phyloP scores from a whole-genome alignment of 1,140 invertebrate genomes.

The Papilio polytes region DNA sequence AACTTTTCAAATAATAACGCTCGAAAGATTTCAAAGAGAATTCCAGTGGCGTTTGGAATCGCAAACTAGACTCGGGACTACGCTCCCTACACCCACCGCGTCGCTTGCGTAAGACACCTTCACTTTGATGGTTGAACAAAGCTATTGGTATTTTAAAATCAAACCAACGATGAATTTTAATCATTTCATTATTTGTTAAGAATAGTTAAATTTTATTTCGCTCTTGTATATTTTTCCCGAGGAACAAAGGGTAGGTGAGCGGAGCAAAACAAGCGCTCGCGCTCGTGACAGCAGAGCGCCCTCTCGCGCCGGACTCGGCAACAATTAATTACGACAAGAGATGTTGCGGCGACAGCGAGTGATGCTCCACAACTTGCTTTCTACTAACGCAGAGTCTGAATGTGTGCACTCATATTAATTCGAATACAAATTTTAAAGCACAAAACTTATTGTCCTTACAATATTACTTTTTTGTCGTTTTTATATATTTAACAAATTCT shows the following conservation, averaged over 20 bases:
- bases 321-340: conserved; percentile 35
- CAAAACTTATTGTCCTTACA: background rate
- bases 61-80: background rate
- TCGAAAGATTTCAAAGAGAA: background rate
- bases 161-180: too few relatives aligned
- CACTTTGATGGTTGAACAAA: background rate
- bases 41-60: background rate
- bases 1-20: background rate
- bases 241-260: conserved; percentile 13
- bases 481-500: too few relatives aligned
- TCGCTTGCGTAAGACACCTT: background rate
- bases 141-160: too few relatives aligned
- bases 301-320: conserved; percentile 11
- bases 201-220: background rate
- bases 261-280: background rate
- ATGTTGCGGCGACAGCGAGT: conserved; percentile 10
- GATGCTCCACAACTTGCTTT: background rate
- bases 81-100: background rate
- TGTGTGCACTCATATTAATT: background rate
- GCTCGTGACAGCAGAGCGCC: conserved; percentile 1
- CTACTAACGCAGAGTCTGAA: background rate
- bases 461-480: background rate
- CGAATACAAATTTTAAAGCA: background rate
- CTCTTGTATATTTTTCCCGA: background rate
- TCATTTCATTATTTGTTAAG: background rate